Base-by-base conservation (phyloP, 2,797 vertebrate species). In the Myotis findleyi region DNA sequence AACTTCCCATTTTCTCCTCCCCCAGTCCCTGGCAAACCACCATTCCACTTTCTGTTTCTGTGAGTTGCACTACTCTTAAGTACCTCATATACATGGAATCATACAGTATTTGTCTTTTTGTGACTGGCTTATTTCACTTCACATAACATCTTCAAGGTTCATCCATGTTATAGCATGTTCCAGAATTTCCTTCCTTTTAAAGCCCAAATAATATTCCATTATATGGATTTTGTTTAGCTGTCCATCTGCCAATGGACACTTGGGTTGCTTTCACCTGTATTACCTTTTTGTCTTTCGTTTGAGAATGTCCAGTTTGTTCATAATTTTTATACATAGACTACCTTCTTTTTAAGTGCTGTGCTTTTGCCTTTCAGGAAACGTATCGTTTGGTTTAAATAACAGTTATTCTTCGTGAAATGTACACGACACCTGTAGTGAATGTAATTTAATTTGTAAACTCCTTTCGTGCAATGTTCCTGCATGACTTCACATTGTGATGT, bases 361-460 rank as follows among this genome's bases (percentile, higher is more conserved):
- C n/a, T 79, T 92, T 93, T 87, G 53, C 12, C 16, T 86, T 80
- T 83, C 64, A 72, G 33, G 81, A 91, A 94, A 75, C 36, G 59
- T 79, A 51, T 71, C 6, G 81, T 94, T 96, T 96, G 38, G 33
- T 85, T 92, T 93, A 86, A 92, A 89, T 87, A 90, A 80, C 72
- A 49, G 27, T 13, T 80, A 95, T 87, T 55, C 66, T 87, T 92
- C 84, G 57, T 82, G 27, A 96, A 95, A 84, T 25, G 49, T 23
- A 75, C n/a, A 49, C 14, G 2, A 14, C 89, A 89, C 76, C 69
- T 93, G 23, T 11, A 93, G 69, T 59, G 76, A 93, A 77, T 92
- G 30, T 77, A 53, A 86, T 87, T 86, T 89, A 62, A 88, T 93
- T 88, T 64, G 11, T 95, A 91, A 96, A 79, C 23, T 72, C 80